A percentile compares a stretch with the other conserved stretches of the same genome.
phyloP scores from a whole-genome alignment of 2,888 invertebrate species.

The Pyralis farinalis region DNA sequence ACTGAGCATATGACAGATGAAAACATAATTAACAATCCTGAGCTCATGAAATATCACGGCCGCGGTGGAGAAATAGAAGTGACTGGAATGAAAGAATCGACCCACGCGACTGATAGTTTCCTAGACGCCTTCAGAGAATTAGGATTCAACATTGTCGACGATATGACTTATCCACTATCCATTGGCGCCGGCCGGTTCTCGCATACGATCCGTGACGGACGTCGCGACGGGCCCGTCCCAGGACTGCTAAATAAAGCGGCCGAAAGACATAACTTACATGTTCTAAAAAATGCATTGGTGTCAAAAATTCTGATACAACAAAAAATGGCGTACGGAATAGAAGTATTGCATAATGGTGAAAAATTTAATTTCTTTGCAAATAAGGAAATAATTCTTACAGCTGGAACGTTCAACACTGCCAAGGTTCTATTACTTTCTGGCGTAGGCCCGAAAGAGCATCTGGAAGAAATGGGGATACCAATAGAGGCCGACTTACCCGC shows the following conservation, averaged over 20 bases:
- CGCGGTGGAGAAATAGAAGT: conserved; percentile 56
- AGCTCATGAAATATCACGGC: conserved; percentile 48
- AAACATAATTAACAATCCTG: conserved; percentile 40
- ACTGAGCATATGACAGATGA: conserved; percentile 57
- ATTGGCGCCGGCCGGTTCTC: conserved; percentile 61
- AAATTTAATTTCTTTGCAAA: conserved; percentile 36
- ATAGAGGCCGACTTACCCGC: conserved; percentile 50
- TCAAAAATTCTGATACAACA: conserved; percentile 47
- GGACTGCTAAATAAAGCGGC: conserved; percentile 42
- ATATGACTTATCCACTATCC: conserved; percentile 55
- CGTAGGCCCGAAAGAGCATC: conserved; percentile 47
- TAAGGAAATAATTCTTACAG: conserved; percentile 54
- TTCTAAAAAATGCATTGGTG: conserved; percentile 45
- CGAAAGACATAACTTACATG: conserved; percentile 34
- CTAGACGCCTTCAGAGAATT: conserved; percentile 51
- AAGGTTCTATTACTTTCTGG: conserved; percentile 60
- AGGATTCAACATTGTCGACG: conserved; percentile 48
- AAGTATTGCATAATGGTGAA: conserved; percentile 27
- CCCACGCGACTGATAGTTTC: conserved; percentile 32
- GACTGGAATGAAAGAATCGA: conserved; percentile 32
- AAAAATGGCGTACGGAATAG: conserved; percentile 41
- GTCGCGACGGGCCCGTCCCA: conserved; percentile 48
- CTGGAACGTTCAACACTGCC: conserved; percentile 60
- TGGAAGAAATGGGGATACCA: conserved; percentile 37
- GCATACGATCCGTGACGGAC: conserved; percentile 52